Base-by-base conservation (phyloP, 1,140 invertebrate genomes). In the Bursaphelenchus mucronatus region DNA sequence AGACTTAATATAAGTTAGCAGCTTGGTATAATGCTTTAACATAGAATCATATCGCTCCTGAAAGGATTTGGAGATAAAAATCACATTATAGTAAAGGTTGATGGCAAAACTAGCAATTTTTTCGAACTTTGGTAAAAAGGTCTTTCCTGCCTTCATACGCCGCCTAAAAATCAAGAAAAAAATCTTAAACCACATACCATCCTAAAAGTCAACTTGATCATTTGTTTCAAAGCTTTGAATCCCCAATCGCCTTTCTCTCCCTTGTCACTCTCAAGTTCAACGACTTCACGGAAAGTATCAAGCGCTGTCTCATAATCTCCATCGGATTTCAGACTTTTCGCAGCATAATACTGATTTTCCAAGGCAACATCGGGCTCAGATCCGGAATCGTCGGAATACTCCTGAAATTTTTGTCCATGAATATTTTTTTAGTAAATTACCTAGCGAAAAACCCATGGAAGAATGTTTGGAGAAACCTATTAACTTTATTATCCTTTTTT, bases 121-220 rank as follows among this genome's bases (percentile, higher is more conserved):
- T n/a, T n/a, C n/a, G 11, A 61, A 66, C 13, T 82, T 39, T 76
- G 10, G 43, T 30, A 55, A 68, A 61, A 39, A 41, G 45, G 11
- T 46, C 13, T 51, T 55, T 40, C 44, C 66, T 1, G 13, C 9
- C 13, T 57, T 39, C n/a, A 64, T 21, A 19, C 11, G n/a, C 19
- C 50, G 30, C 19, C 50, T 53, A 13, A 13, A 69, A 21, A 46
- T 15, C 3, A 47, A 46, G 30, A 51, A 65, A 43, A 58, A 39
- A 30, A 46, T 62, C 17, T 40, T 62, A 54, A 66, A 46, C 13
- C 49, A 76, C 84, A 76, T 84, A 94, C 92, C 86, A 97, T 83
- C 87, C 92, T 93, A 83, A 98, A 99, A 83, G 97, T 97, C 59
- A 99, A 97, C 86, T 99, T 99, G 51, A 99, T 97, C 94, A 99